Evolutionary conservation across 2,888 invertebrate species (phyloP), one percentile per base, ranked within the genome.

Genomic region (Parthenolecanium corni): DNA sequence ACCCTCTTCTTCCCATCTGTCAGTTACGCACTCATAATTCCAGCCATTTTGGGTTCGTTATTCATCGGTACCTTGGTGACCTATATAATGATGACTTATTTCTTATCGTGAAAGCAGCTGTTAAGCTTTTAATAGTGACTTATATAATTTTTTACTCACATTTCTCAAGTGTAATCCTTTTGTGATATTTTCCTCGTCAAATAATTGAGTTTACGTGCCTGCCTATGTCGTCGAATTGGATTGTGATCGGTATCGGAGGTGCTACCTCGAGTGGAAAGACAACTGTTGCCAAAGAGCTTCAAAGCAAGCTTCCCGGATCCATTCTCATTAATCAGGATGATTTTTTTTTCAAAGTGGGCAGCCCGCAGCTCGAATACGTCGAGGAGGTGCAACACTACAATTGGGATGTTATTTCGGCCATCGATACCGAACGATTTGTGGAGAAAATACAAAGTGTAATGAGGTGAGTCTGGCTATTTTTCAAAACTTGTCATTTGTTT

Each of bases 251-350:
- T 6, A 79, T 90, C 67, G 82, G 85, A 42, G 88, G 91, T 1
- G 85, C 85, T 1, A 90, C 90, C 0, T 87, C 87, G 70, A 85
- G 88, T 20, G 91, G 91, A 0, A 91, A 91, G 75, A 86, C 88
- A 0, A 83, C 86, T 0, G 71, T 89, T 40, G 80, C 86, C 0
- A 77, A 76, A 58, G 75, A 75, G 64, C 71, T 90, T 18, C 74
- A 72, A 4, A 70, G 74, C 1, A 70, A 67, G 25, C 72, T 79
- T 1, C 72, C 77, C 0, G 70, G 72, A 61, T 74, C 76, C 24
- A 68, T 72, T 11, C 66, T 84, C 0, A 76, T 89, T 47, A 79
- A 82, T 65, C 90, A 90, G 73, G 90, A 90, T 73, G 75, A 80
- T 67, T 91, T 88, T 72, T 90, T 86, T 72, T 77, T 80, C 58